These are phyloP conservation scores for Puma concolor DNA, from an alignment of 2,113 vertebrate species.

Conservation along the genomic window DNA sequence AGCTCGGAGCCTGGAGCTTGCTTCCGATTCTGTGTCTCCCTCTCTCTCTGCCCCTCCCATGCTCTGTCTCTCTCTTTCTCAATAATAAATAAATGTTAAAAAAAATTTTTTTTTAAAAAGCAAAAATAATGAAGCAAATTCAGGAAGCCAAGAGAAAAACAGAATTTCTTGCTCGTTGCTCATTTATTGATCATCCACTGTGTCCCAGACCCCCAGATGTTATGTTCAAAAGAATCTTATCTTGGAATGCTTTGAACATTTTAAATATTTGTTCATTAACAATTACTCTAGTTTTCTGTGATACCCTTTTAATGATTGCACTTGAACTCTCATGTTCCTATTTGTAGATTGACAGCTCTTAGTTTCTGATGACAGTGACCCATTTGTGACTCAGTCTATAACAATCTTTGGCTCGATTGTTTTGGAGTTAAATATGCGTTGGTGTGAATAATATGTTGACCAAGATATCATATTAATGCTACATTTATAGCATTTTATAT, in stretches of 20 bases:
- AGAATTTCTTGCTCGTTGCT: not conserved
- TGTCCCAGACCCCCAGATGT: not conserved
- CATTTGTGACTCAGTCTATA: not conserved
- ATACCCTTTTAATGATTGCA: not conserved
- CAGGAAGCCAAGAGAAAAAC: slow-evolving; percentile 13
- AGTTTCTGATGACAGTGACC: not conserved
- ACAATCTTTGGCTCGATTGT: slow-evolving; percentile 41
- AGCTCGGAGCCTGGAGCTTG: too few species aligned
- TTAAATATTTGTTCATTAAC: slow-evolving; percentile 8
- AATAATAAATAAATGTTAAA: too few species aligned
- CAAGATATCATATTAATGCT: not conserved
- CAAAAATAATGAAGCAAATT: slow-evolving; percentile 14
- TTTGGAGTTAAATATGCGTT: not conserved
- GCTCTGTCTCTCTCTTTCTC: too few species aligned
- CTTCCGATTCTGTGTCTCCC: too few species aligned
- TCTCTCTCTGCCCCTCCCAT: too few species aligned
- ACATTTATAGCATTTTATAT: too few species aligned
- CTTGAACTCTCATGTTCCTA: not conserved
- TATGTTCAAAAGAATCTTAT: not conserved
- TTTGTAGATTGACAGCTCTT: slow-evolving; percentile 26
- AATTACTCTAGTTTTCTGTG: slow-evolving; percentile 10
- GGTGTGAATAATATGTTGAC: not conserved
- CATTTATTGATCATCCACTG: not conserved
- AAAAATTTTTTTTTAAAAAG: not conserved
- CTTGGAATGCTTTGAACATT: not conserved